Evolutionary conservation across 2,888 invertebrate species (phyloP).

Genomic region (Clitarchus hookeri): DNA sequence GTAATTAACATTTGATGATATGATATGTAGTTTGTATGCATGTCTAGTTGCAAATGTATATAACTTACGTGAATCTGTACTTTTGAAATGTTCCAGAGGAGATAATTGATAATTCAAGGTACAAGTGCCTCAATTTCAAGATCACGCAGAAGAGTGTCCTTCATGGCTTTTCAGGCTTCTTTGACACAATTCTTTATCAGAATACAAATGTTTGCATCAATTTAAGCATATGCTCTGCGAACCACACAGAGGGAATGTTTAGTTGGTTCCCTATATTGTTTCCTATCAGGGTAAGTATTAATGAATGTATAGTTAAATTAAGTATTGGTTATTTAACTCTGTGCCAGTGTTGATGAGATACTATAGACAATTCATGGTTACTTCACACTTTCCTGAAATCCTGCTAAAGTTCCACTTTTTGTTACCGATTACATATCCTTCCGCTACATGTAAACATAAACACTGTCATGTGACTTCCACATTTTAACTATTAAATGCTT

Average conservation of each 20-base stretch:
- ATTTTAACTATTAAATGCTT: no score
- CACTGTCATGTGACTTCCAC: no score
- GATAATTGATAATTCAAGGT: slow-evolving; percentile 73
- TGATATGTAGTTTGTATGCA: no score
- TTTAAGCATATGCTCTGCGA: slow-evolving; percentile 88
- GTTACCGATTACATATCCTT: no score
- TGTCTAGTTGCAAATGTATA: no score
- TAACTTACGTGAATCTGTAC: no score
- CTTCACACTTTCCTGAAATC: no score
- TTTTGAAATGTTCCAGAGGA: slow-evolving; percentile 49
- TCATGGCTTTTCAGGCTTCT: slow-evolving; percentile 96
- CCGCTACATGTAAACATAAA: no score
- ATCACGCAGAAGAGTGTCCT: slow-evolving; percentile 77
- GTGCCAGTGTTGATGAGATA: not conserved
- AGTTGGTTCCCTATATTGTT: slow-evolving; percentile 98
- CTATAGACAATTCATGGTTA: not conserved
- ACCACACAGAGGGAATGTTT: slow-evolving; percentile 90
- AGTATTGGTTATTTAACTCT: not conserved
- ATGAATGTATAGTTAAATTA: no score
- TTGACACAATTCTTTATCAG: slow-evolving; percentile 85
- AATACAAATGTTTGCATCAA: slow-evolving; percentile 82
- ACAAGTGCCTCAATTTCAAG: slow-evolving; percentile 68
- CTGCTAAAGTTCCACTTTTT: no score
- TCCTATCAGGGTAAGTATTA: slow-evolving; percentile 72
- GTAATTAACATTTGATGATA: no score